phyloP scores from a whole-genome alignment of 2,888 invertebrate genomes.

The Pedicia rivosa region DNA sequence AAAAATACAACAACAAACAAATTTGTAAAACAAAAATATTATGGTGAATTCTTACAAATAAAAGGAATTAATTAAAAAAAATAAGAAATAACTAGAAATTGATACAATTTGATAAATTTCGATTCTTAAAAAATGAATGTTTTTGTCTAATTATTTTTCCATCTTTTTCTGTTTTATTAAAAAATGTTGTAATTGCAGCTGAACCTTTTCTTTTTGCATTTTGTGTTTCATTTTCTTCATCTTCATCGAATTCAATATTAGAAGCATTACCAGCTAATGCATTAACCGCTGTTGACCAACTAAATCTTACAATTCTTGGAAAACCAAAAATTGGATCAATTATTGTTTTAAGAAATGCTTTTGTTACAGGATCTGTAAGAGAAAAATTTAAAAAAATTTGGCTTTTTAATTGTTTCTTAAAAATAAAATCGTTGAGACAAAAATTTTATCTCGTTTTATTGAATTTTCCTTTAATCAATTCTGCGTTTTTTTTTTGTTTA shows the following conservation, averaged over 20 bases:
- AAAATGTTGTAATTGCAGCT: conserved; percentile 46
- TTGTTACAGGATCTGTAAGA: conserved; percentile 94
- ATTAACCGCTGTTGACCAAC: conserved; percentile 89
- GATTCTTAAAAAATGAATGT: conserved; percentile 51
- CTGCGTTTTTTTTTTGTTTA: no score
- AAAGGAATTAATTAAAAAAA: no score
- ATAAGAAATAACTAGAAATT: conserved; percentile 30
- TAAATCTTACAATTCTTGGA: conserved; percentile 84
- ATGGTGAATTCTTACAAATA: no score
- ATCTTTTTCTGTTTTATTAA: conserved; percentile 24
- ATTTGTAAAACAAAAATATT: no score
- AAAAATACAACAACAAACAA: no score
- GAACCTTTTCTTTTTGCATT: conserved; percentile 22
- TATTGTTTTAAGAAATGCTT: conserved; percentile 67
- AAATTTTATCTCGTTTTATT: no score
- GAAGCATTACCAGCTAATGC: conserved; percentile 59
- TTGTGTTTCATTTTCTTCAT: conserved; percentile 30
- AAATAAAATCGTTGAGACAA: no score
- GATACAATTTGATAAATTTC: conserved; percentile 39
- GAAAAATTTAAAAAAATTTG: conserved; percentile 31
- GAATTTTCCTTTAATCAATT: no score
- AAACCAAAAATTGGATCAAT: conserved; percentile 89
- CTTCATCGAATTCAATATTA: conserved; percentile 53
- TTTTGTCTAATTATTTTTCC: conserved; percentile 32
- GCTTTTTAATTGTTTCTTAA: conserved; percentile 26